Base-by-base conservation (phyloP, 2,888 invertebrate species). In the Tenthredo amoena region DNA sequence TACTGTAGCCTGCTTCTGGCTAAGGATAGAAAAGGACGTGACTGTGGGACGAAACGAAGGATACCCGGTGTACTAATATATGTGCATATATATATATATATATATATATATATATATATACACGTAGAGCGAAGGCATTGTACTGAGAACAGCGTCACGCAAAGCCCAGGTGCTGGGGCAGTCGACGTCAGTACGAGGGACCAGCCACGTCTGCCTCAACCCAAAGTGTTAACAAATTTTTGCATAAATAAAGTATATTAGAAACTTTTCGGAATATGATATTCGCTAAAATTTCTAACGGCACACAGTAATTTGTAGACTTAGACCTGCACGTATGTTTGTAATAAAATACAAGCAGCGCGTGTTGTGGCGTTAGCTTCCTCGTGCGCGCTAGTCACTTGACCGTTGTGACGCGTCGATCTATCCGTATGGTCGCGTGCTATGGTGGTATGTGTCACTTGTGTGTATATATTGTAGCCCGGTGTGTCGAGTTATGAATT, bases 81-180 rank as follows among this genome's bases (percentile, higher is more conserved):
- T 55, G 34, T n/a, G 34, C 34, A 55, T 37, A 50, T 18, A 37
- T 43, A 58, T 31, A 21, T 31, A 34, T 79, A 34, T 37, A 58
- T 76, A 37, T 43, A 58, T 31, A 21, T 31, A 50, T 18, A 37
- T 43, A 58, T 31, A 21, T 31, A 34, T 79, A 34, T 37, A 58
- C 31, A 79, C 55, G n/a, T 79, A 79, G 34, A 37, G n/a, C 58
- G 89, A 86, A 90, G 91, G 90, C 90, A 91, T 91, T 91, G 90
- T 91, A 91, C 91, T 88, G 89, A 87, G 47, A 55, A 87, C 88
- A 31, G 34, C 90, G 89, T 90, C 89, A 88, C 88, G 89, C 89
- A 85, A 85, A 26, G 86, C 88, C 90, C 91, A 91, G 91, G 90
- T 91, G 90, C 89, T 87, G 87, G 88, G 88, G 87, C 88, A 89